A percentile compares a stretch with the other conserved stretches of the same genome.
Conservation (phyloP, 2,888 invertebrate species). For the Matsumyia berberina region DNA sequence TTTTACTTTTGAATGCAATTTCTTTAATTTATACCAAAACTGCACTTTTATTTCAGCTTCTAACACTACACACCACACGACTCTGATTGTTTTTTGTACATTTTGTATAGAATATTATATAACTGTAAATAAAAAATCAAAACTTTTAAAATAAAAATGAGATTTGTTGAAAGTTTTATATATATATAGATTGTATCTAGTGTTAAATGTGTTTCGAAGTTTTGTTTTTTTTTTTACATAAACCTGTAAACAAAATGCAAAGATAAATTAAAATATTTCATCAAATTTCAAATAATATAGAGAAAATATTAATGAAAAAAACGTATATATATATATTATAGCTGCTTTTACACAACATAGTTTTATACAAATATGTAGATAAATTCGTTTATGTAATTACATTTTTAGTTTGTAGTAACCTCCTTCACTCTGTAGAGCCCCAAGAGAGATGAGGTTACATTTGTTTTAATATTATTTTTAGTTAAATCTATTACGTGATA, state of each 20-base stretch:
- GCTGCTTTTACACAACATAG: conserved; percentile 43
- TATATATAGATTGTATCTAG: conserved; percentile 54
- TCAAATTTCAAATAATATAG: conserved; percentile 26
- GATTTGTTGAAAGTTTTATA: conserved; percentile 46
- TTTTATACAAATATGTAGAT: conserved; percentile 35
- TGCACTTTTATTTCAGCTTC: conserved; percentile 75
- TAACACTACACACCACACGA: conserved; percentile 71
- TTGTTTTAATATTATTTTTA: conserved; percentile 1
- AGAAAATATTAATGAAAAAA: conserved; percentile 5
- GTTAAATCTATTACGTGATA: conserved; percentile 43
- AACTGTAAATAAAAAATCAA: conserved; percentile 46
- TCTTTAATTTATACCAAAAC: conserved; percentile 55
- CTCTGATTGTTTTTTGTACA: conserved; percentile 63
- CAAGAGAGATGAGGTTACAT: conserved; percentile 70
- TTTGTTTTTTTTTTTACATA: conserved; percentile 50
- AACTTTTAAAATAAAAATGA: conserved; percentile 10
- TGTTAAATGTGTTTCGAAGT: conserved; percentile 48
- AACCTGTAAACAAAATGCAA: conserved; percentile 36
- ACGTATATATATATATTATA: conserved; percentile 5
- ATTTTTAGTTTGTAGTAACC: conserved; percentile 38
- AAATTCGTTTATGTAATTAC: conserved; percentile 9
- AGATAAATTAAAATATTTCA: conserved; percentile 42
- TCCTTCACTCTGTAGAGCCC: conserved; percentile 73
- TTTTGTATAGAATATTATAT: conserved; percentile 60
- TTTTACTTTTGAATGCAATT: conserved; percentile 51